Percentiles rank a stretch among this genome's conserved stretches.
Conservation (phyloP, 2,797 vertebrate genomes). For the Sebastiscus tertius region DNA sequence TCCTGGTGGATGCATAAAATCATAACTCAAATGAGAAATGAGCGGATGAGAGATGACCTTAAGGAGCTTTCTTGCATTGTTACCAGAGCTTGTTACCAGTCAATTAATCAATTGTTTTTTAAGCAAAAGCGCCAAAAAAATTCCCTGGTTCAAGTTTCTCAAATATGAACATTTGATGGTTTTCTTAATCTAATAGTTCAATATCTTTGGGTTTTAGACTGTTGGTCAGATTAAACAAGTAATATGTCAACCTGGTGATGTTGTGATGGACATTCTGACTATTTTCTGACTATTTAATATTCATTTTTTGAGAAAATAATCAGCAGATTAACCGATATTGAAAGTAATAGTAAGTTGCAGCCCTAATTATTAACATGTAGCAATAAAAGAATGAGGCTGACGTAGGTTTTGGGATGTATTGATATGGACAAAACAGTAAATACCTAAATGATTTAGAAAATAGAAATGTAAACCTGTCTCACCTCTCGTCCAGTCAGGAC, state of each 20-base stretch:
- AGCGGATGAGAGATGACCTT: background rate
- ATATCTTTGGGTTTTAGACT: background rate
- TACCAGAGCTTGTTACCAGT: background rate
- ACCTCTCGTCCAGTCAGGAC: constrained; percentile 96
- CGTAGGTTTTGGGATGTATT: background rate
- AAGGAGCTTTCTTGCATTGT: background rate
- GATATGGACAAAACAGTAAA: background rate
- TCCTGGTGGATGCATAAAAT: background rate
- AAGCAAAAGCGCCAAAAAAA: background rate
- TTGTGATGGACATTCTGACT: background rate
- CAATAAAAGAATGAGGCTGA: background rate
- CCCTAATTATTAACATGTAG: background rate
- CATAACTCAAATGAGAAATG: background rate
- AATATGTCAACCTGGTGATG: background rate
- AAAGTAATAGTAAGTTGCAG: background rate
- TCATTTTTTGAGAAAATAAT: background rate
- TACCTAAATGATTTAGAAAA: background rate
- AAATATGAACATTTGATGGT: too few species aligned
- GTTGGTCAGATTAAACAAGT: background rate
- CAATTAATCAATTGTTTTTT: background rate
- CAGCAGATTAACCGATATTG: background rate
- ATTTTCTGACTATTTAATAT: background rate
- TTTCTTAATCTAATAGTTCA: background rate
- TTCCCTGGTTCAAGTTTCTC: background rate
- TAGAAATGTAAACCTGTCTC: constrained; percentile 50